A percentile compares a stretch with the other conserved stretches of the same genome.
These are phyloP conservation scores for Threskiornis aethiopicus DNA, from an alignment of 2,797 vertebrate genomes.

Conservation along the genomic window DNA sequence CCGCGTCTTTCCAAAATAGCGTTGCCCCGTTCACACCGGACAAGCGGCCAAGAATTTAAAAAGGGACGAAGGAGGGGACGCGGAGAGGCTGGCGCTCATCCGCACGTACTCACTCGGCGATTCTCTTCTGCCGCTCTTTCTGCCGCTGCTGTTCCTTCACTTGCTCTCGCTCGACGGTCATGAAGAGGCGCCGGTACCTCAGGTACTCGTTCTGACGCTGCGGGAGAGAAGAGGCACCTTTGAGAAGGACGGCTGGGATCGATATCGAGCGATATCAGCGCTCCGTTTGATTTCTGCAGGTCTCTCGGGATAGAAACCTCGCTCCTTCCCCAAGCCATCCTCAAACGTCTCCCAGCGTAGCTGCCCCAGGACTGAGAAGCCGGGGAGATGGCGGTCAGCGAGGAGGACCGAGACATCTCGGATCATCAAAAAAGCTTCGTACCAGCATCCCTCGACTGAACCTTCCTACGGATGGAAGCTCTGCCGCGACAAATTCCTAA, in stretches of 20 bases:
- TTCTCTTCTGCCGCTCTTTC: constrained; percentile 81
- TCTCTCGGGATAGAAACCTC: background rate
- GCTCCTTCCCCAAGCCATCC: background rate
- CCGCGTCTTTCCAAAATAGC: background rate
- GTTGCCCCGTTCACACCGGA: background rate
- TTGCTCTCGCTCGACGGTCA: constrained; percentile 85
- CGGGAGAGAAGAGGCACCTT: background rate
- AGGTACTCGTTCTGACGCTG: constrained; percentile 86
- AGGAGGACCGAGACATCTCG: rapidly evolving
- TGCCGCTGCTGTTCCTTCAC: constrained; percentile 82
- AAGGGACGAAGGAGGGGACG: background rate
- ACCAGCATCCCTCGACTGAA: background rate
- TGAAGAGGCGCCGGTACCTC: constrained; percentile 82
- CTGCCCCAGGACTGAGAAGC: rapidly evolving
- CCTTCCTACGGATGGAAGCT: background rate
- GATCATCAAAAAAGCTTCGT: background rate
- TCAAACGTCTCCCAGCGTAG: rapidly evolving
- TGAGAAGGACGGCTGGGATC: background rate
- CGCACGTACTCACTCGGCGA: constrained; percentile 68
- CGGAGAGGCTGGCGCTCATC: background rate
- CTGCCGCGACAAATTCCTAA: background rate
- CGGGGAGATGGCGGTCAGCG: background rate
- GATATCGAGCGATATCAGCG: rapidly evolving
- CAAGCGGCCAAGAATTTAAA: background rate
- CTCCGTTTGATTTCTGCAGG: background rate